Percentiles rank a stretch among this genome's conserved stretches.
These are phyloP conservation scores for Drosophila koepferae DNA, from an alignment of 2,888 invertebrate genomes.

Conservation along the genomic window DNA sequence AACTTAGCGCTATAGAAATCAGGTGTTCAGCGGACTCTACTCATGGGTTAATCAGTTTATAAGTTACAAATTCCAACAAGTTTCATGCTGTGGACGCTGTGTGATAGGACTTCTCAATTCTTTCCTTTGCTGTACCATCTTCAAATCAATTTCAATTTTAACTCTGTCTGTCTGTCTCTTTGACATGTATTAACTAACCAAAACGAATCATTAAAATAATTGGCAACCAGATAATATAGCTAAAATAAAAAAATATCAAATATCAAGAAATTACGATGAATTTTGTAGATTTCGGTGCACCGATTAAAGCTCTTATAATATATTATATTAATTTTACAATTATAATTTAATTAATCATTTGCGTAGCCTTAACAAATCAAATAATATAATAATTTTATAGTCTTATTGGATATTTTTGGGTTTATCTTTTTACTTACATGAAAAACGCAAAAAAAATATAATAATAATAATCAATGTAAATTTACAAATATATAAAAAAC, in stretches of 20 bases:
- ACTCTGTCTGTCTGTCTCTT: conserved; percentile 5
- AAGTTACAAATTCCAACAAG: not conserved
- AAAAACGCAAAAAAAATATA: conserved; percentile 1
- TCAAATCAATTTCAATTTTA: not conserved
- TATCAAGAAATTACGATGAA: not conserved
- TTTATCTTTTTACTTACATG: conserved; percentile 82
- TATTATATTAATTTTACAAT: not conserved
- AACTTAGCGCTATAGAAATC: conserved; percentile 8
- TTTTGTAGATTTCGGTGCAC: conserved; percentile 1
- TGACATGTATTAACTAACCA: conserved; percentile 1
- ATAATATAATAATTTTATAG: conserved; percentile 23
- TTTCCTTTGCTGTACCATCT: not conserved
- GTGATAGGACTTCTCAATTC: not conserved
- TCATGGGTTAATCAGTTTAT: not conserved
- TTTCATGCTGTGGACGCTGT: no score
- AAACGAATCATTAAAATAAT: not conserved
- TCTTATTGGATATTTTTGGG: conserved; percentile 71
- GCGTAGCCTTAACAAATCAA: not conserved
- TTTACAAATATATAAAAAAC: not conserved
- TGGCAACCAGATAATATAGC: not conserved
- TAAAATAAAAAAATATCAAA: not conserved
- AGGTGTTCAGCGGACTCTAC: conserved; percentile 11
- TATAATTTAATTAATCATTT: conserved; percentile 1
- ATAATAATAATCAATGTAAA: not conserved
- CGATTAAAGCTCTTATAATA: not conserved